phyloP scores from a whole-genome alignment of 2,113 vertebrate genomes.

The Percopsis transmontana region DNA sequence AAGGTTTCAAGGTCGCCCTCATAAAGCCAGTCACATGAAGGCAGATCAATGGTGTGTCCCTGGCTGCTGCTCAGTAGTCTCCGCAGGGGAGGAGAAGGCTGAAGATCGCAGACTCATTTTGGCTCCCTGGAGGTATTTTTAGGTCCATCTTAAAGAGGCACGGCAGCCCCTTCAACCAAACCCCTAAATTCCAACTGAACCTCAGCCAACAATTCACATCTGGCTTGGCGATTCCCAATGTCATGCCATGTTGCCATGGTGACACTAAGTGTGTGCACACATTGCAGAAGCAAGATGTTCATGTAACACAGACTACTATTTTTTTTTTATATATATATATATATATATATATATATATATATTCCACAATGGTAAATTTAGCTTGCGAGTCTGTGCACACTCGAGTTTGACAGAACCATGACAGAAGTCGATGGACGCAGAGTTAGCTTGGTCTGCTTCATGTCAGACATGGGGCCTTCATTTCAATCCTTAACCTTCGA shows the following conservation, averaged over 20 bases:
- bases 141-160: constrained; percentile 8
- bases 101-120: constrained; percentile 17
- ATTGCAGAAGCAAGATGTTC: no score
- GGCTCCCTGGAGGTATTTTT: constrained; percentile 37
- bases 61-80: not conserved
- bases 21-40: constrained; percentile 9
- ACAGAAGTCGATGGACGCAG: constrained; percentile 17
- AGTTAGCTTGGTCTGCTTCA: constrained; percentile 40
- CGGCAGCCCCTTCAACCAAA: constrained; percentile 6
- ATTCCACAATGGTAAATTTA: constrained; percentile 1
- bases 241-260: no score
- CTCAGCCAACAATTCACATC: not conserved
- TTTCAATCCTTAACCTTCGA: constrained; percentile 19
- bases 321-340: no score
- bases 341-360: no score
- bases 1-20: not conserved
- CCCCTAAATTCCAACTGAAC: not conserved
- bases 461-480: constrained; percentile 25
- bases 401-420: constrained; percentile 14
- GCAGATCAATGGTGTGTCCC: constrained; percentile 5
- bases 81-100: not conserved
- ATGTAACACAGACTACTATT: no score
- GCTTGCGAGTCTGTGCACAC: not conserved
- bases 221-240: not conserved
- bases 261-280: no score